Conservation (phyloP, 2,888 invertebrate genomes). For the Sinohyriopsis cumingii region DNA sequence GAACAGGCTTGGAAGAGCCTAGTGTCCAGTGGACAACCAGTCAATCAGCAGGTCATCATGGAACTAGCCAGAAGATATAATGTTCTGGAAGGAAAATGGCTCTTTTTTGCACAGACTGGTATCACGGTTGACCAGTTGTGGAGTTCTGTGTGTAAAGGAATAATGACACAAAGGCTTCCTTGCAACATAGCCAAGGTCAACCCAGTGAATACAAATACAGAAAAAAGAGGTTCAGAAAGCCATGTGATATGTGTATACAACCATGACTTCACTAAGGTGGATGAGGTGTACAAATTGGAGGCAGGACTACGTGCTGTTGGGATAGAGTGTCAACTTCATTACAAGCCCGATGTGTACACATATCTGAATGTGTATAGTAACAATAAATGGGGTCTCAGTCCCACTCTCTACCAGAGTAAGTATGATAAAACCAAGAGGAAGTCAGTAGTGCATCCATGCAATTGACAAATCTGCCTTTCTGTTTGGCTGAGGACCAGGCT, state of each 20-base stretch:
- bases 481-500: no score
- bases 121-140: slow-evolving; percentile 41
- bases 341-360: slow-evolving; percentile 49
- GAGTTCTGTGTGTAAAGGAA: slow-evolving; percentile 31
- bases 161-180: slow-evolving; percentile 22
- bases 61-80: slow-evolving; percentile 33
- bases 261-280: slow-evolving; percentile 32
- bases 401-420: slow-evolving; percentile 29
- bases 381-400: slow-evolving; percentile 33
- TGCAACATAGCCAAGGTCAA: slow-evolving; percentile 27
- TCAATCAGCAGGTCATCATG: slow-evolving; percentile 27
- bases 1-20: slow-evolving; percentile 28
- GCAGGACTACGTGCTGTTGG: slow-evolving; percentile 33
- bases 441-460: slow-evolving; percentile 10
- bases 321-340: slow-evolving; percentile 32
- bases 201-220: slow-evolving; percentile 7
- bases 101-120: slow-evolving; percentile 34
- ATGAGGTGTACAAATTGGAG: slow-evolving; percentile 32
- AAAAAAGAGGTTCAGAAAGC: neutral
- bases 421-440: slow-evolving; percentile 21
- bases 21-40: slow-evolving; percentile 15
- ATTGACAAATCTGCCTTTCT: no score
- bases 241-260: slow-evolving; percentile 48
- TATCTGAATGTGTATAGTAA: slow-evolving; percentile 30
- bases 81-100: slow-evolving; percentile 39